Percentiles rank a stretch among this genome's conserved stretches.
Evolutionary conservation across 2,888 invertebrate genomes (phyloP).

Genomic region (Drosophila nigricruria): DNA sequence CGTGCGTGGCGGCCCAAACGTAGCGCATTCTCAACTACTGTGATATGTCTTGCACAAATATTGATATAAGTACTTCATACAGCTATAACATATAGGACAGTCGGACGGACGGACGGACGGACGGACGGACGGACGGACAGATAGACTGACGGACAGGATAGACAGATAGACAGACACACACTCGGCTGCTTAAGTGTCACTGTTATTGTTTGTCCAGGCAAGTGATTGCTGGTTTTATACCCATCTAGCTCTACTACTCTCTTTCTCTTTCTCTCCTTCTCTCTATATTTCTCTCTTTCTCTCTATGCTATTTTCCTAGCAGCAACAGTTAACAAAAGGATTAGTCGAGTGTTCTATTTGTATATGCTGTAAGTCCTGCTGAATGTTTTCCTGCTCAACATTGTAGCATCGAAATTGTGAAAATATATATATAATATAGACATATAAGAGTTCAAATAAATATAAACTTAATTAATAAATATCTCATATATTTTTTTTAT

Average conservation of each 20-base stretch:
- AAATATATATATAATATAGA: no score
- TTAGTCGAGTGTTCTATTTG: conserved; percentile 32
- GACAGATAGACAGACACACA: not conserved
- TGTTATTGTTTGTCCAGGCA: conserved; percentile 70
- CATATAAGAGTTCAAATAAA: no score
- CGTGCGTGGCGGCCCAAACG: conserved; percentile 50
- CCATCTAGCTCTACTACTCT: not conserved
- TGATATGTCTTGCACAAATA: conserved; percentile 71
- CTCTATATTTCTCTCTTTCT: not conserved
- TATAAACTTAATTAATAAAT: no score
- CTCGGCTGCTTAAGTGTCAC: conserved; percentile 62
- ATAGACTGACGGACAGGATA: not conserved
- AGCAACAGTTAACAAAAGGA: conserved; percentile 49
- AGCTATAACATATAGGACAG: conserved; percentile 15
- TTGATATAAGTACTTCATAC: conserved; percentile 57
- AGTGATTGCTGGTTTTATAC: conserved; percentile 72
- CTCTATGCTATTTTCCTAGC: not conserved
- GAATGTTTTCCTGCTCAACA: not conserved
- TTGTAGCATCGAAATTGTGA: no score
- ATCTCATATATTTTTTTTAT: no score
- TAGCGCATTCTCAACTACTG: conserved; percentile 31
- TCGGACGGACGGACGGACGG: conserved; percentile 6
- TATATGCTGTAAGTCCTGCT: not conserved
- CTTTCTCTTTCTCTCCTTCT: not conserved
- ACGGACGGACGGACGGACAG: not conserved